A percentile compares a stretch with the other conserved stretches of the same genome.
Conservation (phyloP, 2,888 invertebrate genomes). For the Cybosia mesomella region DNA sequence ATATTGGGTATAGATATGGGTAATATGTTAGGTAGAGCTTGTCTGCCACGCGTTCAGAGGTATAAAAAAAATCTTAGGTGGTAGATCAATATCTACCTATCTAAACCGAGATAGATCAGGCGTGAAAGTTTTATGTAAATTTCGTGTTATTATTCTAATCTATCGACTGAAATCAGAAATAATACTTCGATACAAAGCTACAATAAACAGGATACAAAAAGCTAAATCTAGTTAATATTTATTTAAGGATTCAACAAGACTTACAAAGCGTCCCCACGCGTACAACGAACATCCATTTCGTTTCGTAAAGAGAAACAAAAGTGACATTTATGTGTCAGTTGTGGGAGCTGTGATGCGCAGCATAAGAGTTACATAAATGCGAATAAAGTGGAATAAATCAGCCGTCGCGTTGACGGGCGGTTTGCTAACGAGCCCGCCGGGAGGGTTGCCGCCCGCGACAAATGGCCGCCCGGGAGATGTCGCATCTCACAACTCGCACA, state of each 20-base stretch:
- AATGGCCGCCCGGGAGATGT: slow-evolving; percentile 76
- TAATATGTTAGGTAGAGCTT: too few relatives aligned
- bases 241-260: slow-evolving; percentile 18
- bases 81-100: too few relatives aligned
- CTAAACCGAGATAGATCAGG: too few relatives aligned
- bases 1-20: too few relatives aligned
- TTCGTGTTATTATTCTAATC: too few relatives aligned
- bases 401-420: slow-evolving; percentile 65
- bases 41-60: too few relatives aligned
- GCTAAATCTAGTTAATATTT: not conserved
- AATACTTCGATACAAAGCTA: not conserved
- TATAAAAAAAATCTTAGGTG: too few relatives aligned
- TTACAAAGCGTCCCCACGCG: slow-evolving; percentile 43
- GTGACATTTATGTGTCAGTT: slow-evolving; percentile 85
- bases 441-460: slow-evolving; percentile 69
- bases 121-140: too few relatives aligned
- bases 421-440: slow-evolving; percentile 75
- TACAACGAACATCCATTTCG: slow-evolving; percentile 65
- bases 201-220: not conserved
- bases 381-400: slow-evolving; percentile 75
- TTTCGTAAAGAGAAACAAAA: slow-evolving; percentile 81
- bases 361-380: slow-evolving; percentile 51
- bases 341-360: slow-evolving; percentile 59
- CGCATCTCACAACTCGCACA: slow-evolving; percentile 45
- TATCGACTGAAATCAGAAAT: not conserved